Evolutionary conservation across 2,113 vertebrate genomes (phyloP).

Genomic region (Salvator merianae): DNA sequence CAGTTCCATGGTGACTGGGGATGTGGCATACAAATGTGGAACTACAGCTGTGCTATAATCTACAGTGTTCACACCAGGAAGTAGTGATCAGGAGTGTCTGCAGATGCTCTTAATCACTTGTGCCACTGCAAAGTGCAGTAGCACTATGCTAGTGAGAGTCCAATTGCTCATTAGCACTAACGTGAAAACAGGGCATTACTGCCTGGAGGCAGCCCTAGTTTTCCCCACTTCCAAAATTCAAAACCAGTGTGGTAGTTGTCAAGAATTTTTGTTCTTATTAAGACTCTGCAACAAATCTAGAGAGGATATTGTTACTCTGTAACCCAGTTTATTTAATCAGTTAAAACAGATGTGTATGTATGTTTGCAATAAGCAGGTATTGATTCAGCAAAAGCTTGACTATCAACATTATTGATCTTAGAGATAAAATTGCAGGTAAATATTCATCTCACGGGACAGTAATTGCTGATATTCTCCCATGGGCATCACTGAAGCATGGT

Average conservation of each 20-base stretch:
- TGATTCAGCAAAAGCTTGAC: slow-evolving; percentile 19
- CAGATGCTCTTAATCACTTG: no score
- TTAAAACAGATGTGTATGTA: slow-evolving; percentile 8
- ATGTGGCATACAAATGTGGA: no score
- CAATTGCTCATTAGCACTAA: no score
- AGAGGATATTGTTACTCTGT: neutral
- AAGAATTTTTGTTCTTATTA: neutral
- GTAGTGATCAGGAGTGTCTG: no score
- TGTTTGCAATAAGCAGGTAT: slow-evolving; percentile 32
- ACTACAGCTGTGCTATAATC: no score
- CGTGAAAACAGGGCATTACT: no score
- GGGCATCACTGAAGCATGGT: slow-evolving; percentile 23
- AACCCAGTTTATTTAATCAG: slow-evolving; percentile 23
- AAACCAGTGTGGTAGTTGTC: neutral
- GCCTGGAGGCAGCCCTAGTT: no score
- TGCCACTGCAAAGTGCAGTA: no score
- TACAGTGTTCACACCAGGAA: no score
- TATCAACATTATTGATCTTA: slow-evolving; percentile 46
- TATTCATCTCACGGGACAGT: slow-evolving; percentile 34
- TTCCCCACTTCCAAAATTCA: no score
- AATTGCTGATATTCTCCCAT: slow-evolving; percentile 36
- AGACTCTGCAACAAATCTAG: neutral
- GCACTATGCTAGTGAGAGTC: no score
- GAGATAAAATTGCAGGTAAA: slow-evolving; percentile 39
- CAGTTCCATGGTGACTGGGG: no score